Conservation (phyloP, 2,797 vertebrate genomes). For the Thalassophryne amazonica region DNA sequence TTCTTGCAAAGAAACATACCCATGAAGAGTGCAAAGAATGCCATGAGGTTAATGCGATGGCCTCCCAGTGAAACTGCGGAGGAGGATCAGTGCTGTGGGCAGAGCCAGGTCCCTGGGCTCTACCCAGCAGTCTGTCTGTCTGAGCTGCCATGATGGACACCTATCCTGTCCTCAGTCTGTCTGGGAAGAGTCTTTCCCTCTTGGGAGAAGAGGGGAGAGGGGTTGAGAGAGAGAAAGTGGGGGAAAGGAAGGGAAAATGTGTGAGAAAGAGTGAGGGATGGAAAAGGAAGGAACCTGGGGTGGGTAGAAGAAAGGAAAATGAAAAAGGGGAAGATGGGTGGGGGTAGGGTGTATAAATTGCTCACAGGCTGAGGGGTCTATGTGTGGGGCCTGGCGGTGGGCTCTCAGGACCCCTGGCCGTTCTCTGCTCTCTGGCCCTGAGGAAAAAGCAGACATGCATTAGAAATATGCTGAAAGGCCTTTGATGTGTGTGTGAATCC, state of each 20-base stretch:
- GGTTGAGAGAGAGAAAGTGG: constrained; percentile 27
- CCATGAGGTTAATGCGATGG: constrained; percentile 83
- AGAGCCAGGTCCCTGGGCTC: constrained; percentile 70
- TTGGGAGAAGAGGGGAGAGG: constrained; percentile 38
- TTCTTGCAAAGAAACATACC: constrained; percentile 74
- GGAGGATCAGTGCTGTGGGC: constrained; percentile 74
- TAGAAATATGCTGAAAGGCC: constrained; percentile 14
- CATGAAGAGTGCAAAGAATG: constrained; percentile 87
- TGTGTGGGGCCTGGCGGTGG: constrained; percentile 74
- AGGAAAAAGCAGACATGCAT: constrained; percentile 63
- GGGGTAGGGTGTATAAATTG: constrained; percentile 82
- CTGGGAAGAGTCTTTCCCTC: constrained; percentile 61
- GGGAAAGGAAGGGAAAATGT: constrained; percentile 17
- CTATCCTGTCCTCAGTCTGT: constrained; percentile 76
- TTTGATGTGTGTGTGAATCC: neutral
- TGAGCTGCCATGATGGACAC: constrained; percentile 79
- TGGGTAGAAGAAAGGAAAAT: constrained; percentile 48
- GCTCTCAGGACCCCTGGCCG: constrained; percentile 99
- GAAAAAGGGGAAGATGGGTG: constrained; percentile 77
- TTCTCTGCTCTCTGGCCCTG: constrained; percentile 99
- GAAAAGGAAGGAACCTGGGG: constrained; percentile 24
- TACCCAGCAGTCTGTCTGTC: constrained; percentile 72
- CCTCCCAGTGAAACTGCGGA: constrained; percentile 75
- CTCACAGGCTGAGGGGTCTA: constrained; percentile 96
- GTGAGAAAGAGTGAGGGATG: constrained; percentile 61